phyloP scores from a whole-genome alignment of 2,797 vertebrate genomes.

The Acanthiza pusilla region DNA sequence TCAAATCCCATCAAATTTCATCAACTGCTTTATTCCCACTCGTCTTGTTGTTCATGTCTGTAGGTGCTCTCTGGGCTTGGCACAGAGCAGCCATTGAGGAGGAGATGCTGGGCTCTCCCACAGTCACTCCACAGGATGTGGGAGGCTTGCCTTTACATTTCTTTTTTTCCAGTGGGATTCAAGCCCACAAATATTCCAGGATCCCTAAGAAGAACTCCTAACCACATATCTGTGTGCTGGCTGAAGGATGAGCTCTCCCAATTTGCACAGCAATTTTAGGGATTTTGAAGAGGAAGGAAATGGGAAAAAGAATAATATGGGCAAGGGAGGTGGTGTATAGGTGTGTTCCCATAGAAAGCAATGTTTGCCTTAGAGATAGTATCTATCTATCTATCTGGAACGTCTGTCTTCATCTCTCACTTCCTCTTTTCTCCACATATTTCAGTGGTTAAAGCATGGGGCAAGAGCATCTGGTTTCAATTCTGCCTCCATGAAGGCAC shows the following conservation, averaged over 20 bases:
- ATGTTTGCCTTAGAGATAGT: background rate
- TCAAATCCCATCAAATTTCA: background rate
- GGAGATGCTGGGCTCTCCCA: background rate
- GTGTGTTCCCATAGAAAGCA: background rate
- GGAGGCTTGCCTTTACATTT: slow-evolving; percentile 39
- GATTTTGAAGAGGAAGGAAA: background rate
- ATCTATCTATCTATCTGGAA: background rate
- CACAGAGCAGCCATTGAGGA: background rate
- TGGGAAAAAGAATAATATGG: background rate
- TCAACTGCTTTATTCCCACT: background rate
- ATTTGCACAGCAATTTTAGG: background rate
- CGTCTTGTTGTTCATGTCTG: background rate
- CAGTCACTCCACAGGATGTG: slow-evolving; percentile 53
- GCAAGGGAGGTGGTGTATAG: background rate
- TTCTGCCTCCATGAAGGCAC: slow-evolving; percentile 7
- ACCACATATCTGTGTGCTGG: slow-evolving; percentile 3
- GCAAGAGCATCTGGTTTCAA: slow-evolving; percentile 50
- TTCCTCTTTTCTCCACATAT: slow-evolving; percentile 17
- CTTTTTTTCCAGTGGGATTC: slow-evolving; percentile 7
- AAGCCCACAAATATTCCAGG: slow-evolving; percentile 41
- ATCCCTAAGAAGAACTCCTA: slow-evolving; percentile 38
- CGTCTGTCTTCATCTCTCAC: background rate
- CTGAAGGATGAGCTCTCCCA: background rate
- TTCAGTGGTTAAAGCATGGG: slow-evolving; percentile 27
- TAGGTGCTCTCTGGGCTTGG: background rate